Evolutionary conservation across 2,888 invertebrate species (phyloP), one percentile per base, ranked within the genome.

Genomic region (Nephrotoma guestfalica): DNA sequence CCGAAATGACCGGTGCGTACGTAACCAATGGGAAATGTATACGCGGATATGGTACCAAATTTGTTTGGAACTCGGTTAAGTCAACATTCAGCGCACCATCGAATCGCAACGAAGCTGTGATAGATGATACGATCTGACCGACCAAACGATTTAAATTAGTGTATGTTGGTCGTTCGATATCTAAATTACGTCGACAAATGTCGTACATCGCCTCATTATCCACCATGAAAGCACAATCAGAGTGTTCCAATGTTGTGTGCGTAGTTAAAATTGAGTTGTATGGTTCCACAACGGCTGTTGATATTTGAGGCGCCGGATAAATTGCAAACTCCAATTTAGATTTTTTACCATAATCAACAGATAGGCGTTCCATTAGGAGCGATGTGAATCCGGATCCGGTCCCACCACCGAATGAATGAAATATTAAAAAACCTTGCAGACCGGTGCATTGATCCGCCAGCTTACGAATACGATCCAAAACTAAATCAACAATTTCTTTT

Each of bases 381-480:
- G 97, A 97, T 0, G 97, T 97, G 92, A 98, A 98, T 30, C 98
- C 98, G 47, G 96, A 97, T 86, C 97, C 98, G 88, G 97, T 98
- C 88, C 97, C 97, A 88, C 95, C 96, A 87, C 95, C 97, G 90
- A 98, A 98, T 13, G 97, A 97, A 92, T 98, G 98, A 93, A 98
- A 98, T 89, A 98, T 95, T 89, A 98, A 93, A 92, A 98, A 98
- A 41, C 97, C 97, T 93, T 95, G 95, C 1, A 94, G 94, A 6
- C 97, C 96, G 5, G 96, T 96, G 91, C 97, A 97, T 91, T 96
- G 96, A 91, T 97, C 97, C 11, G 96, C 95, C 88, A 97, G 92
- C 90, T 96, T 96, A 88, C 97, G 93, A 88, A 97, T 93, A 87
- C 97, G 93, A 91, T 97, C 96, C 88, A 96, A 93, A 9, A 96